phyloP scores from a whole-genome alignment of 2,113 vertebrate species.

The Archocentrus centrarchus region DNA sequence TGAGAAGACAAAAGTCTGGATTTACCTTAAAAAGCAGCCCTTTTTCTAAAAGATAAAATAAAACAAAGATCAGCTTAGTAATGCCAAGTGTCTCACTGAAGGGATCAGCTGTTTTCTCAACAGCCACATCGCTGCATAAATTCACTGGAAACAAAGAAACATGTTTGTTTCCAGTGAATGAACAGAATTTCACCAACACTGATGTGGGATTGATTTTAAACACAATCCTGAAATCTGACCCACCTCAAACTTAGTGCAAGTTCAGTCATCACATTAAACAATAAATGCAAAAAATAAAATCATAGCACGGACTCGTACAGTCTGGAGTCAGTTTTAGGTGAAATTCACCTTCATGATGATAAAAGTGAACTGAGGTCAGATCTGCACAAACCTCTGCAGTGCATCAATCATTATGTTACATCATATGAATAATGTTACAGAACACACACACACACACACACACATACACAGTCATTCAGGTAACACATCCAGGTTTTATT shows the following conservation, averaged over 20 bases:
- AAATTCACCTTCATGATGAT: background rate
- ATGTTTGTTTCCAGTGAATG: background rate
- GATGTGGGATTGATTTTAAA: background rate
- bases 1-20: background rate
- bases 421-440: background rate
- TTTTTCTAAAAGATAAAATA: constrained; percentile 43
- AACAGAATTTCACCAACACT: background rate
- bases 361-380: too few relatives aligned
- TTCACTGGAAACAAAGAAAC: background rate
- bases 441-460: too few relatives aligned
- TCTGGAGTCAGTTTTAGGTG: background rate
- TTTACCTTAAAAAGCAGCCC: constrained; percentile 57
- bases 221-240: background rate
- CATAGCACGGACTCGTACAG: too few relatives aligned
- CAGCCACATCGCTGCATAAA: background rate
- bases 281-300: background rate
- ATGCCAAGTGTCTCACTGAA: background rate
- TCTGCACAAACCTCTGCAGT: too few relatives aligned
- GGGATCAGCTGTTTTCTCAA: background rate
- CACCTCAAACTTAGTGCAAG: constrained; percentile 8
- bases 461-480: too few relatives aligned
- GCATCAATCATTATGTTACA: background rate
- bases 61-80: background rate
- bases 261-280: background rate
- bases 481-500: too few relatives aligned